phyloP scores from a whole-genome alignment of 1,140 invertebrate genomes.

The Magallana ariakensis region DNA sequence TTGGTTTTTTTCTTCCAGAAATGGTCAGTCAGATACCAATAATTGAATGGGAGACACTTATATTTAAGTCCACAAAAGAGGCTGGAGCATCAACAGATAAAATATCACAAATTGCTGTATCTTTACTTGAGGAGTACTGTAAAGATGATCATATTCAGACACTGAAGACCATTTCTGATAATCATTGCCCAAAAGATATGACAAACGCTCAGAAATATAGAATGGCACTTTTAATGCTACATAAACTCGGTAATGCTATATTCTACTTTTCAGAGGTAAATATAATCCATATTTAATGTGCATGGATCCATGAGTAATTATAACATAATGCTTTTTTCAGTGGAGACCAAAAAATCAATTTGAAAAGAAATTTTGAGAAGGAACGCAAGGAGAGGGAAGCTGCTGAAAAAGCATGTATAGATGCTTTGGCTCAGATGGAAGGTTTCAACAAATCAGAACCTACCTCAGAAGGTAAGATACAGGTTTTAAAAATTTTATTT shows the following conservation, averaged over 20 bases:
- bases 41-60: slow-evolving; percentile 7
- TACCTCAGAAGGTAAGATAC: background rate
- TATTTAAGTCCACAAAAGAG: slow-evolving; percentile 1
- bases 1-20: background rate
- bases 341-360: slow-evolving; percentile 5
- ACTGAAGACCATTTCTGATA: slow-evolving; percentile 11
- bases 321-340: background rate
- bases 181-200: slow-evolving; percentile 2
- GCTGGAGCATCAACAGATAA: background rate
- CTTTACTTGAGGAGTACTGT: no score
- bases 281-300: background rate
- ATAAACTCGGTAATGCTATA: slow-evolving; percentile 8
- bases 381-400: slow-evolving; percentile 7
- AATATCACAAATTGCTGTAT: no score
- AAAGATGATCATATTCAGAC: background rate
- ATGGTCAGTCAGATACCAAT: slow-evolving; percentile 14
- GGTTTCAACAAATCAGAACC: slow-evolving; percentile 14
- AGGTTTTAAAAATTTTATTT: background rate
- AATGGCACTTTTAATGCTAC: slow-evolving; percentile 26
- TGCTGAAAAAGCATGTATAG: slow-evolving; percentile 6
- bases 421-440: background rate
- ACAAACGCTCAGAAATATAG: background rate
- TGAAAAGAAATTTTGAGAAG: slow-evolving; percentile 34
- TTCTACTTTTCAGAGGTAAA: background rate
- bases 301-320: slow-evolving; percentile 8